These are phyloP conservation scores for Unio pictorum DNA, from an alignment of 2,888 invertebrate genomes.

Conservation along the genomic window DNA sequence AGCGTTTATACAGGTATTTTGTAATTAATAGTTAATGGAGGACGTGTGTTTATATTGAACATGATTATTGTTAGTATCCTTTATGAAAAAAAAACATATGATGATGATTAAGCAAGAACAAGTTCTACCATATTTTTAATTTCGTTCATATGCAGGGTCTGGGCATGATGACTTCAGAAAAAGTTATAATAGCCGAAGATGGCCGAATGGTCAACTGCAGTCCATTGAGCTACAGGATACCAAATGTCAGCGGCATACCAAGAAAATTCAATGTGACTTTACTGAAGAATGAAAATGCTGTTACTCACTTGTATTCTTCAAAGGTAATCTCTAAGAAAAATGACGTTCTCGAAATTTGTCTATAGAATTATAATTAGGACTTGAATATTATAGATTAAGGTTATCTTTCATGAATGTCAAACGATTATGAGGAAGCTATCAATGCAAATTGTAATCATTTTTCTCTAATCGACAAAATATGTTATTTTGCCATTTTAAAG, in stretches of 20 bases:
- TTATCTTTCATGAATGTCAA: no score
- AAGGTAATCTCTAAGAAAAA: slow-evolving; percentile 79
- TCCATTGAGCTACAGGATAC: slow-evolving; percentile 94
- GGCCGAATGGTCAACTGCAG: slow-evolving; percentile 88
- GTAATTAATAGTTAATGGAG: no score
- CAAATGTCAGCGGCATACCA: slow-evolving; percentile 92
- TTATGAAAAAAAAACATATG: no score
- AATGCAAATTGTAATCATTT: no score
- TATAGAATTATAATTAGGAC: background rate
- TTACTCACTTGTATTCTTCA: slow-evolving; percentile 92
- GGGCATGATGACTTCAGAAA: slow-evolving; percentile 32
- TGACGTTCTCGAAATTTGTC: no score
- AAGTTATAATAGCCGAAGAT: slow-evolving; percentile 61
- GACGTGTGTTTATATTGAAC: no score
- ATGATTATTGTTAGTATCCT: no score
- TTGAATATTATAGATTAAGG: background rate
- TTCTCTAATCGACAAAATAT: no score
- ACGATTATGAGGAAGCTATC: no score
- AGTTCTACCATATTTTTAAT: no score
- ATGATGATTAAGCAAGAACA: no score
- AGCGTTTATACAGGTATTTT: slow-evolving; percentile 10
- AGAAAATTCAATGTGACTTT: slow-evolving; percentile 91
- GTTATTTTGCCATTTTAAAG: no score
- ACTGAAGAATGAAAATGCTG: slow-evolving; percentile 89
- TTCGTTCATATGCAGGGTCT: slow-evolving; percentile 19